These are phyloP conservation scores for Eulemur macaco DNA, from an alignment of 2,113 vertebrate genomes.

Conservation along the genomic window DNA sequence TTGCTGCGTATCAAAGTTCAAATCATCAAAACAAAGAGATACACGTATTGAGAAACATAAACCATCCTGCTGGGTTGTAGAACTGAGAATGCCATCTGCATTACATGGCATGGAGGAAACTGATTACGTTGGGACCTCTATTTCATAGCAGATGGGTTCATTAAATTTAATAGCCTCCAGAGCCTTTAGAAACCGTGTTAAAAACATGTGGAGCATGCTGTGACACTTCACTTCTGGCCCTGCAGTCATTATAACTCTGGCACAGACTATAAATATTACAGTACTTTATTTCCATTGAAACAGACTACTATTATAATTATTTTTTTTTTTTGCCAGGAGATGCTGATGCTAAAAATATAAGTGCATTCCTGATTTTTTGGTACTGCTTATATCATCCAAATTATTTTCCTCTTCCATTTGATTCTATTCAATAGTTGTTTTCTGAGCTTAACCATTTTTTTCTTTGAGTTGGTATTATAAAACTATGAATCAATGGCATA, in stretches of 20 bases:
- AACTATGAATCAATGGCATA: neutral
- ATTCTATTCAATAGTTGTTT: neutral
- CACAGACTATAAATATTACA: conserved; percentile 87
- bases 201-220: conserved; percentile 90
- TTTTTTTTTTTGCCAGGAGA: conserved; percentile 66
- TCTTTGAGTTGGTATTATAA: neutral
- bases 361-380: conserved; percentile 29
- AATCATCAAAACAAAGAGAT: conserved; percentile 79
- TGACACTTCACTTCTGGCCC: conserved; percentile 88
- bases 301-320: conserved; percentile 83
- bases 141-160: conserved; percentile 93
- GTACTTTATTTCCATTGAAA: conserved; percentile 88
- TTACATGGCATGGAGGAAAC: conserved; percentile 86
- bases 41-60: conserved; percentile 77
- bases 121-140: conserved; percentile 87
- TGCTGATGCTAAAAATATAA: conserved; percentile 76
- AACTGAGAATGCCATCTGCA: conserved; percentile 86
- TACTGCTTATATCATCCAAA: conserved; percentile 37
- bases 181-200: conserved; percentile 90
- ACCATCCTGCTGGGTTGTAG: conserved; percentile 82
- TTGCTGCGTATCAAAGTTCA: conserved; percentile 80
- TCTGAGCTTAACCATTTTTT: neutral
- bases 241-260: conserved; percentile 87
- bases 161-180: conserved; percentile 93
- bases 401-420: conserved; percentile 23